Conservation (phyloP, 2,113 vertebrate genomes). For the Onychostruthus taczanowskii region DNA sequence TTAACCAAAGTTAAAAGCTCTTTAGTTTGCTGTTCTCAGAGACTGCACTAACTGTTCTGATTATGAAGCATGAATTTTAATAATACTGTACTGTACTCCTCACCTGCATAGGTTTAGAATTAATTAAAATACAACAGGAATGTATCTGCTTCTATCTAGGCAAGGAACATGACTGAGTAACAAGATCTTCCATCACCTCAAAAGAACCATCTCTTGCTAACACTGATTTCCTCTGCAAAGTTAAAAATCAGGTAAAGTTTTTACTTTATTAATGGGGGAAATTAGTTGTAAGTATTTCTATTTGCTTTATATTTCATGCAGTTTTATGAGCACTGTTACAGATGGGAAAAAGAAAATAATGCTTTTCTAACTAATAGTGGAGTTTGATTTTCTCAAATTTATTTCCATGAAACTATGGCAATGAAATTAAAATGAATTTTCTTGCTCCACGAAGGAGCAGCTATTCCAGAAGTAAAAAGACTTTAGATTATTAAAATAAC, state of each 20-base stretch:
- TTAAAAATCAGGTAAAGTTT: neutral
- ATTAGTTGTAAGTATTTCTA: neutral
- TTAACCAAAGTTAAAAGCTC: neutral
- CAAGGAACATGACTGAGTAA: neutral
- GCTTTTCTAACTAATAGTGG: neutral
- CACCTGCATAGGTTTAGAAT: neutral
- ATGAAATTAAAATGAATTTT: neutral
- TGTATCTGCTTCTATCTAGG: neutral
- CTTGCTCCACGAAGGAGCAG: neutral
- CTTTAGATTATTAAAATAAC: neutral
- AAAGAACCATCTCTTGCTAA: neutral
- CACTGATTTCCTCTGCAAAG: neutral
- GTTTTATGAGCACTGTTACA: neutral
- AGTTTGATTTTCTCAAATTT: neutral
- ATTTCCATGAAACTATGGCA: neutral
- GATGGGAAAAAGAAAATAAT: neutral
- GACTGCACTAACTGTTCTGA: neutral
- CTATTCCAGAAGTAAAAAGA: neutral
- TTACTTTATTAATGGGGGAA: neutral
- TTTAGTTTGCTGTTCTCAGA: neutral
- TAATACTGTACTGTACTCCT: neutral
- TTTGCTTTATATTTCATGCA: neutral
- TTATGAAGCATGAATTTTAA: slow-evolving; percentile 36
- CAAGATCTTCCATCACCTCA: neutral
- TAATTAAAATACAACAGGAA: neutral